A percentile compares a stretch with the other conserved stretches of the same genome.
phyloP scores from a whole-genome alignment of 2,888 invertebrate genomes.

The Stramonita haemastoma region DNA sequence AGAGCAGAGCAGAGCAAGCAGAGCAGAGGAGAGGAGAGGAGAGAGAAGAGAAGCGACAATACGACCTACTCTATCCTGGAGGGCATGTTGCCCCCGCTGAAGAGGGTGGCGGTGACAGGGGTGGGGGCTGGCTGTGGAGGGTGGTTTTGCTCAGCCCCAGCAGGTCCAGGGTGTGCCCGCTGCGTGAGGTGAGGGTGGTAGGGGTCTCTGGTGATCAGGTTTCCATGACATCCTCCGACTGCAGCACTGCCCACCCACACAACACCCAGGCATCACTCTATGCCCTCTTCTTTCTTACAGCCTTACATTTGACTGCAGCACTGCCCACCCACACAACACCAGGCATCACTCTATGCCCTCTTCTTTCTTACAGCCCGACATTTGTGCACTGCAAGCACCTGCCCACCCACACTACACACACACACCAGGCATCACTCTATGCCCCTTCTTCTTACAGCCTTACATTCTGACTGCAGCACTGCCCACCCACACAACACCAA shows the following conservation, averaged over 20 bases:
- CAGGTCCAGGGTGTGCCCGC: conserved; percentile 64
- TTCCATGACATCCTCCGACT: conserved; percentile 57
- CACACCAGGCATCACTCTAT: too few species aligned
- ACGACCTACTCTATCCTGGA: conserved; percentile 37
- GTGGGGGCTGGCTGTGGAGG: conserved; percentile 43
- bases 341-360: too few species aligned
- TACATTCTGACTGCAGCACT: conserved; percentile 55
- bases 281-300: too few species aligned
- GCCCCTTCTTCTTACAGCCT: too few species aligned
- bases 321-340: too few species aligned
- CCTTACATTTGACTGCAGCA: too few species aligned
- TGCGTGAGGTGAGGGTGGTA: conserved; percentile 41
- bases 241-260: conserved; percentile 57
- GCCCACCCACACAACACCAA: conserved; percentile 47
- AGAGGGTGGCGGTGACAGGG: conserved; percentile 30
- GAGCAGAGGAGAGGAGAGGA: not conserved
- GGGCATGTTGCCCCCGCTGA: conserved; percentile 16
- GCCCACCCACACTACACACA: conserved; percentile 52
- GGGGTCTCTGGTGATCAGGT: conserved; percentile 55
- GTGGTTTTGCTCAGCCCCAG: conserved; percentile 68
- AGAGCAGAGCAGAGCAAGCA: too few species aligned
- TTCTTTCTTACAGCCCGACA: too few species aligned
- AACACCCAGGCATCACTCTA: not conserved
- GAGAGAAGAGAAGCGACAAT: too few species aligned
- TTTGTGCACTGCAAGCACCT: conserved; percentile 56